phyloP scores from a whole-genome alignment of 2,113 vertebrate genomes.

The Antennarius striatus region DNA sequence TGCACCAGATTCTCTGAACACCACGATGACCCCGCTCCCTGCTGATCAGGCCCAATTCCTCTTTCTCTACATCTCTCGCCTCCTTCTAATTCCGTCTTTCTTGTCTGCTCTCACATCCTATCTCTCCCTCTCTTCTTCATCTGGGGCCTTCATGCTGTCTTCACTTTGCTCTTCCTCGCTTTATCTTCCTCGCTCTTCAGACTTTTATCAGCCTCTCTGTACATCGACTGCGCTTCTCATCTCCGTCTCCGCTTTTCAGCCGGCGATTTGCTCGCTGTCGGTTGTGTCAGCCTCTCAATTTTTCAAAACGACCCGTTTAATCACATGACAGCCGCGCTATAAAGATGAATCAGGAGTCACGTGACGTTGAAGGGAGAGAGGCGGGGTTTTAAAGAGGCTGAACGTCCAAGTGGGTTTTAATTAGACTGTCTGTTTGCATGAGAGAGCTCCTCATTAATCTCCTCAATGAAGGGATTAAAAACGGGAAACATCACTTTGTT shows the following conservation, averaged over 20 bases:
- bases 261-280: slow-evolving; percentile 10
- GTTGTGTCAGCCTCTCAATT: slow-evolving; percentile 5
- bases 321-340: slow-evolving; percentile 39
- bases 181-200: slow-evolving; percentile 23
- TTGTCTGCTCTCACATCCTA: slow-evolving; percentile 37
- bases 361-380: slow-evolving; percentile 8
- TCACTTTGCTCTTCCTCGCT: slow-evolving; percentile 21
- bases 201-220: slow-evolving; percentile 42
- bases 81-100: slow-evolving; percentile 22
- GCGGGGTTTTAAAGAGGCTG: slow-evolving; percentile 15
- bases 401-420: slow-evolving; percentile 27
- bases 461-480: slow-evolving; percentile 32
- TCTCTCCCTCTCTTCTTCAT: slow-evolving; percentile 18
- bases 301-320: slow-evolving; percentile 5
- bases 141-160: slow-evolving; percentile 8
- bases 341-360: slow-evolving; percentile 29
- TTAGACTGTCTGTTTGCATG: slow-evolving; percentile 38
- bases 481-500: slow-evolving; percentile 59
- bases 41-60: slow-evolving; percentile 35
- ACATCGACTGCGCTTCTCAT: slow-evolving; percentile 25
- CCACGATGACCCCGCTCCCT: slow-evolving; percentile 35
- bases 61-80: slow-evolving; percentile 26
- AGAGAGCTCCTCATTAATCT: slow-evolving; percentile 50
- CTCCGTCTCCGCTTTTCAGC: slow-evolving; percentile 11
- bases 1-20: slow-evolving; percentile 11